Evolutionary conservation across 2,888 invertebrate species (phyloP).

Genomic region (Capitulum mitella): DNA sequence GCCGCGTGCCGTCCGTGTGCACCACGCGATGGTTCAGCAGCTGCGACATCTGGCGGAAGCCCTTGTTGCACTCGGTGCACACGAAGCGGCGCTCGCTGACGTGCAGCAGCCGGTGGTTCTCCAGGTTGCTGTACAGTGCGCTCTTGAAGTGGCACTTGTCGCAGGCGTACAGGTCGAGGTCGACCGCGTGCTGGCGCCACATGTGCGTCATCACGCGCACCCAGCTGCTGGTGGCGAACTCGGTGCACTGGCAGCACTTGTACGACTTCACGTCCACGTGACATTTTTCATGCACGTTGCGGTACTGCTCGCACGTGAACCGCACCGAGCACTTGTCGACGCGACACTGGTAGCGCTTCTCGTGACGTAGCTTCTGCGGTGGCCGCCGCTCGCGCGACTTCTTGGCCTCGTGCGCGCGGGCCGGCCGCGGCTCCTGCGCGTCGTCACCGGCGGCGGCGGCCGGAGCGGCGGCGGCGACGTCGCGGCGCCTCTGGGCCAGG

Average conservation of each 20-base stretch:
- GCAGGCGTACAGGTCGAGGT: conserved; percentile 2
- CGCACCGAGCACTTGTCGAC: neutral
- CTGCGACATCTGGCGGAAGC: conserved; percentile 3
- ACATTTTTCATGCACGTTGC: neutral
- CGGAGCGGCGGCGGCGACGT: neutral
- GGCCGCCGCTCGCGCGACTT: conserved; percentile 10
- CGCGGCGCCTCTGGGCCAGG: neutral
- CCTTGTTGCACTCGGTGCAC: neutral
- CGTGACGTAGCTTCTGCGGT: conserved; percentile 11
- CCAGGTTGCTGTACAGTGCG: neutral
- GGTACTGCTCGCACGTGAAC: conserved; percentile 14
- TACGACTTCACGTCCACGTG: neutral
- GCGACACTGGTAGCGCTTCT: neutral
- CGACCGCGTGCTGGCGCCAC: conserved; percentile 3
- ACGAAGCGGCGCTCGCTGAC: neutral
- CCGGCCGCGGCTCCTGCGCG: too few relatives aligned
- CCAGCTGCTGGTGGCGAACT: neutral
- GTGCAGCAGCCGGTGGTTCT: conserved; percentile 1
- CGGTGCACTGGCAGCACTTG: neutral
- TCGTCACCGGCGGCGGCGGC: neutral
- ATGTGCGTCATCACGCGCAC: neutral
- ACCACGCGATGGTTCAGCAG: conserved; percentile 13
- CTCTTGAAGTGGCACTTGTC: conserved; percentile 15
- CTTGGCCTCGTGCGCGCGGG: neutral
- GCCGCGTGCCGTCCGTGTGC: neutral